Evolutionary conservation across 2,888 invertebrate species (phyloP).

Genomic region (Automeris io): DNA sequence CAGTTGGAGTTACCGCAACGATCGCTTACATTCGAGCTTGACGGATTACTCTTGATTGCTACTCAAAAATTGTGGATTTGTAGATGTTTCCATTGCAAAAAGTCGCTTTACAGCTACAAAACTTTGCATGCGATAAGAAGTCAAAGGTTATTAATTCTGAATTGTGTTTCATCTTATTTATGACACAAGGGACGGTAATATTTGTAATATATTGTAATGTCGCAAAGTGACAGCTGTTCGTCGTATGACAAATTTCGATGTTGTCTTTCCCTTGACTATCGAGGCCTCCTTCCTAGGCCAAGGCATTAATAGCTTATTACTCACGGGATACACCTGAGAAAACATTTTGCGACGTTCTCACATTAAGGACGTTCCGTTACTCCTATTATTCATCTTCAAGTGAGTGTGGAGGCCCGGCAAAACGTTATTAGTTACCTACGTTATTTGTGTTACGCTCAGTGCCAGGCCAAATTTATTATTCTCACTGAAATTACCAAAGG

Average conservation of each 20-base stretch:
- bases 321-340: slow-evolving; percentile 2
- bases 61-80: no score
- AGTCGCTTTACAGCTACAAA: no score
- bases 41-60: no score
- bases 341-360: slow-evolving; percentile 15
- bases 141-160: no score
- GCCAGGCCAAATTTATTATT: slow-evolving; percentile 17
- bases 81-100: no score
- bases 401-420: slow-evolving; percentile 24
- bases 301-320: slow-evolving; percentile 2
- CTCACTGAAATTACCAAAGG: slow-evolving; percentile 13
- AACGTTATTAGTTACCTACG: slow-evolving; percentile 24
- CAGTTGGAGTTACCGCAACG: no score
- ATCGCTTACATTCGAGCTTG: no score
- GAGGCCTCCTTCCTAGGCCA: background rate
- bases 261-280: background rate
- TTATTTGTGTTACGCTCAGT: slow-evolving; percentile 15
- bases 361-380: slow-evolving; percentile 16
- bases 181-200: no score
- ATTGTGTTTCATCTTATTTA: no score
- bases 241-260: background rate
- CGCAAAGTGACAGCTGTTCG: background rate
- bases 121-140: no score
- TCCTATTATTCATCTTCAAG: slow-evolving; percentile 27
- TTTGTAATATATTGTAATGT: background rate